Percentiles rank a stretch among this genome's conserved stretches.
Evolutionary conservation across 37 sponge, comb jelly and placozoan species (phyloP).

Genomic region (Halisarca cf. caerulea): DNA sequence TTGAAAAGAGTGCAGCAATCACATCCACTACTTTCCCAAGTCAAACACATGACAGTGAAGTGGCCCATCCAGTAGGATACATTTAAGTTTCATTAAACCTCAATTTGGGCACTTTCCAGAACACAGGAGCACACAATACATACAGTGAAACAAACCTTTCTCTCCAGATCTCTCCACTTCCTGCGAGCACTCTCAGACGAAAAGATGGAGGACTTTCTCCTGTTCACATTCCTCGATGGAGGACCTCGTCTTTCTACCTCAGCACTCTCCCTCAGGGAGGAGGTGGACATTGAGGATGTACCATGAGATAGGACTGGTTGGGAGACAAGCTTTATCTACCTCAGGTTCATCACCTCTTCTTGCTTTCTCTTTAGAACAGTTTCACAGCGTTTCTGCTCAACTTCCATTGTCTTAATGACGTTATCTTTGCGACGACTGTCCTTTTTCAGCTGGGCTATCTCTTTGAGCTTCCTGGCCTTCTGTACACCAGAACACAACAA

Average conservation of each 20-base stretch:
- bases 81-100: too few species aligned
- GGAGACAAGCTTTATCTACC: slow-evolving; percentile 19
- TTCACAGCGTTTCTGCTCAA: slow-evolving; percentile 75
- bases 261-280: background rate
- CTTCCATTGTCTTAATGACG: slow-evolving; percentile 66
- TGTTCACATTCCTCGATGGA: background rate
- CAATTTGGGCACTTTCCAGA: too few species aligned
- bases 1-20: too few species aligned
- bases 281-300: background rate
- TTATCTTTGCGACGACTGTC: slow-evolving; percentile 61
- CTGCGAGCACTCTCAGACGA: slow-evolving; percentile 61
- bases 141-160: slow-evolving; percentile 28
- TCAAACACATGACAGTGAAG: too few species aligned
- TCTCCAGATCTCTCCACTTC: slow-evolving; percentile 77
- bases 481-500: too few species aligned
- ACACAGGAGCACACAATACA: too few species aligned
- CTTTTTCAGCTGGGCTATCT: slow-evolving; percentile 68
- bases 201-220: slow-evolving; percentile 72
- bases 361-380: slow-evolving; percentile 80
- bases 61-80: too few species aligned
- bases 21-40: too few species aligned
- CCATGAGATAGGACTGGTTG: background rate
- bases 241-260: background rate
- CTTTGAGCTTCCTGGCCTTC: slow-evolving; percentile 39
- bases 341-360: slow-evolving; percentile 75